Percentiles rank a stretch among this genome's conserved stretches.
phyloP scores from a whole-genome alignment of 1,140 invertebrate species.

The Plectrocnemia conspersa region DNA sequence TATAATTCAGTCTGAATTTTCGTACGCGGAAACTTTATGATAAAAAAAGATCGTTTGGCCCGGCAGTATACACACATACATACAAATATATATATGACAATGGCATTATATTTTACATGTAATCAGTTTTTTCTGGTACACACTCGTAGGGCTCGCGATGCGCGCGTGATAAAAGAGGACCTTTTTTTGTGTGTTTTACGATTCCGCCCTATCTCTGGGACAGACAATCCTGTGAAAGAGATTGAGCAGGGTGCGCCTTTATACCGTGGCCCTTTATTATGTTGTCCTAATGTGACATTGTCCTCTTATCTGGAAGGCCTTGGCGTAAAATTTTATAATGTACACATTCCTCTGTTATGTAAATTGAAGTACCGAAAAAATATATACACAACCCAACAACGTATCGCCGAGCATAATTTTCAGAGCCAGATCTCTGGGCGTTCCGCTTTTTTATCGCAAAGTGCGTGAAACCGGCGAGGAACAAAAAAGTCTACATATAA shows the following conservation, averaged over 20 bases:
- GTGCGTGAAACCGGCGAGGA: conserved; percentile 15
- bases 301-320: conserved; percentile 34
- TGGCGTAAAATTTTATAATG: conserved; percentile 35
- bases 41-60: conserved; percentile 21
- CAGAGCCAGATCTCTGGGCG: conserved; percentile 24
- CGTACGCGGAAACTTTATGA: conserved; percentile 25
- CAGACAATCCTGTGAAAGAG: conserved; percentile 35
- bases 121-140: conserved; percentile 32
- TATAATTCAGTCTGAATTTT: conserved; percentile 29
- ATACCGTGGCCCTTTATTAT: conserved; percentile 31
- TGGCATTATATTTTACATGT: conserved; percentile 31
- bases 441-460: conserved; percentile 26
- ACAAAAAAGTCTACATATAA: conserved; percentile 16
- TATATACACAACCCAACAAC: no score
- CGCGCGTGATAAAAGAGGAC: conserved; percentile 28
- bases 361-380: conserved; percentile 29
- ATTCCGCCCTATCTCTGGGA: conserved; percentile 33
- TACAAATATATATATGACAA: conserved; percentile 15
- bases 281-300: conserved; percentile 36
- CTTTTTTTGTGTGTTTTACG: conserved; percentile 32
- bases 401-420: conserved; percentile 31
- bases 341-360: conserved; percentile 35
- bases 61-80: conserved; percentile 3
- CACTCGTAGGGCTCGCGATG: conserved; percentile 29
- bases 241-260: conserved; percentile 35